These are phyloP conservation scores for Dorcus hopei DNA, from an alignment of 2,888 invertebrate species.

Conservation along the genomic window DNA sequence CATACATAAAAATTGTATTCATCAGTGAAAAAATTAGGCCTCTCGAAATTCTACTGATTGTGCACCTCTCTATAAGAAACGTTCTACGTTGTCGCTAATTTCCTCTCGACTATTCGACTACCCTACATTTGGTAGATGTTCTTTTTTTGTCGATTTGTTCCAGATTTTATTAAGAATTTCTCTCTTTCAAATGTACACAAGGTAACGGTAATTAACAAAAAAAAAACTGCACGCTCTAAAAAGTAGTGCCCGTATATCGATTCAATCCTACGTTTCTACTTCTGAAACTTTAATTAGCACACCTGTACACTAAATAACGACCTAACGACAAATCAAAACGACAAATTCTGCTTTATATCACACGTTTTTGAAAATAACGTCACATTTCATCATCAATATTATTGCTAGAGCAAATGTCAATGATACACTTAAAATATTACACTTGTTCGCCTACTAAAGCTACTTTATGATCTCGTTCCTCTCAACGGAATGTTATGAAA, in stretches of 20 bases:
- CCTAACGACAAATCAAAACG: constrained; percentile 19
- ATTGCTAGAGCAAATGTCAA: constrained; percentile 52
- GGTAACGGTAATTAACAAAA: background rate
- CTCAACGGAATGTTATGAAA: constrained; percentile 5
- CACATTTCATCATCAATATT: constrained; percentile 38
- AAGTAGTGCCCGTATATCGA: background rate
- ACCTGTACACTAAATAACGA: constrained; percentile 20
- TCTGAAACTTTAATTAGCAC: constrained; percentile 5
- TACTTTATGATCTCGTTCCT: constrained; percentile 4
- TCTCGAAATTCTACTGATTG: constrained; percentile 39
- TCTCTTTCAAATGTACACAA: constrained; percentile 5
- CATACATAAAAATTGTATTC: constrained; percentile 22
- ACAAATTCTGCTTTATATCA: constrained; percentile 31
- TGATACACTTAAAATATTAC: constrained; percentile 15
- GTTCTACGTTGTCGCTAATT: constrained; percentile 5
- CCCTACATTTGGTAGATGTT: constrained; percentile 14
- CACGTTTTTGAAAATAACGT: constrained; percentile 34
- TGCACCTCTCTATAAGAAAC: constrained; percentile 32
- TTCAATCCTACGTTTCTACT: background rate
- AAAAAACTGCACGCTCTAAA: background rate
- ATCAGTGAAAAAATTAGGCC: constrained; percentile 41
- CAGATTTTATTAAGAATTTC: constrained; percentile 3
- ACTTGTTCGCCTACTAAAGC: constrained; percentile 17
- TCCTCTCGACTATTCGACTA: constrained; percentile 33
- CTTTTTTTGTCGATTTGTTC: constrained; percentile 3